Conservation (phyloP, 2,888 invertebrate genomes). For the Epistrophe grossulariae region DNA sequence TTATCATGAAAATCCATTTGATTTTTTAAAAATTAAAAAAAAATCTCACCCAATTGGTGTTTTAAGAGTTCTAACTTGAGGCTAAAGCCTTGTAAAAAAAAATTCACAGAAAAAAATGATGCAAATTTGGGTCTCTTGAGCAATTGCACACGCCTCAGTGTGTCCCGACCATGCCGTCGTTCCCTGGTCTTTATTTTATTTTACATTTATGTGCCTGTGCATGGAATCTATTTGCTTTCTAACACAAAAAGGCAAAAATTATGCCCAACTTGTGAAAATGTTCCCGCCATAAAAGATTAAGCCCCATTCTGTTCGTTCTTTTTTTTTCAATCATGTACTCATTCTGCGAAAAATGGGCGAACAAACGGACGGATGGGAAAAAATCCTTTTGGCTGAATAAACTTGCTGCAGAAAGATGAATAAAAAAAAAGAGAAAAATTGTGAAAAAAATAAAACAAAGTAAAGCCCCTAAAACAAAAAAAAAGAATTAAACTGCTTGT, state of each 20-base stretch:
- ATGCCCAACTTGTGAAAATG: conserved; percentile 75
- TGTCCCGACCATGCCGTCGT: conserved; percentile 42
- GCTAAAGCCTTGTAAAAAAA: conserved; percentile 43
- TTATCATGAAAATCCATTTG: conserved; percentile 51
- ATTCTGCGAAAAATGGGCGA: conserved; percentile 53
- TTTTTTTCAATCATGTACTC: conserved; percentile 69
- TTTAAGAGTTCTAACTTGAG: conserved; percentile 58
- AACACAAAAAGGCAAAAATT: conserved; percentile 73
- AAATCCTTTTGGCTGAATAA: conserved; percentile 72
- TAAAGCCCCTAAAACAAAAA: conserved; percentile 63
- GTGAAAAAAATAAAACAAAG: conserved; percentile 48
- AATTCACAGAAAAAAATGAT: conserved; percentile 36
- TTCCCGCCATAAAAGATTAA: conserved; percentile 74
- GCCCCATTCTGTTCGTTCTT: conserved; percentile 57
- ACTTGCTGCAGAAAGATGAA: conserved; percentile 55
- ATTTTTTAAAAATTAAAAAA: conserved; percentile 24
- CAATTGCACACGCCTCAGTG: conserved; percentile 65
- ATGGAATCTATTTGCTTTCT: conserved; percentile 74
- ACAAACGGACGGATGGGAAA: conserved; percentile 49
- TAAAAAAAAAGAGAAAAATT: conserved; percentile 26
- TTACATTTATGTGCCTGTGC: conserved; percentile 76
- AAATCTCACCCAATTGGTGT: conserved; percentile 55
- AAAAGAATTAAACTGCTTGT: conserved; percentile 67
- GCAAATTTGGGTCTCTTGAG: conserved; percentile 74
- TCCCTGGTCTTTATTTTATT: conserved; percentile 54